phyloP scores from a whole-genome alignment of 1,140 invertebrate species.

The Platyura marginata region DNA sequence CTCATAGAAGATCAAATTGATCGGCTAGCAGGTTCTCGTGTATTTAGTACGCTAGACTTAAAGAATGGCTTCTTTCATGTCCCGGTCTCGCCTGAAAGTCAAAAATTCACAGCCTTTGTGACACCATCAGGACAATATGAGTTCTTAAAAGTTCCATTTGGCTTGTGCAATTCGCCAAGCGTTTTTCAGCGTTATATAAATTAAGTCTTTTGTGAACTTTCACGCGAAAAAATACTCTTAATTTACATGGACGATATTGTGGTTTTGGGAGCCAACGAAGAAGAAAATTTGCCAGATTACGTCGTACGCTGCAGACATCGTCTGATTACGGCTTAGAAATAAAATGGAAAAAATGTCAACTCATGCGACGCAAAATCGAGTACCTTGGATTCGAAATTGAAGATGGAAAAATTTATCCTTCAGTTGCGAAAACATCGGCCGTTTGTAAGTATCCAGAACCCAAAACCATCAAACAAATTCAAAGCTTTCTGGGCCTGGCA shows the following conservation, averaged over 20 bases:
- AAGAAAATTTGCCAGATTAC: constrained; percentile 3
- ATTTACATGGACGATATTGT: constrained; percentile 7
- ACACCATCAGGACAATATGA: constrained; percentile 25
- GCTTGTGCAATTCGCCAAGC: constrained; percentile 12
- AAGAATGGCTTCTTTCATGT: constrained; percentile 21
- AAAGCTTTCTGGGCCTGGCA: too few relatives aligned
- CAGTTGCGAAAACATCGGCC: constrained; percentile 8
- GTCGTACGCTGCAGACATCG: constrained; percentile 2
- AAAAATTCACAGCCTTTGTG: constrained; percentile 19
- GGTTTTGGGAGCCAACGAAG: neutral
- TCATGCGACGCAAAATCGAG: constrained; percentile 7
- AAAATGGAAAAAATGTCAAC: constrained; percentile 8
- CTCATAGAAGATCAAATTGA: constrained; percentile 19
- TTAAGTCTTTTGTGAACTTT: constrained; percentile 3
- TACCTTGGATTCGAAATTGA: constrained; percentile 12
- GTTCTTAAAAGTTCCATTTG: constrained; percentile 27
- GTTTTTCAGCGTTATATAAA: constrained; percentile 16
- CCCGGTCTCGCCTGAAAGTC: constrained; percentile 8
- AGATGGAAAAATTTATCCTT: constrained; percentile 7
- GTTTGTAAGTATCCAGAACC: constrained; percentile 7
- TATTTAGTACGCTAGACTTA: constrained; percentile 14
- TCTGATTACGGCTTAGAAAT: constrained; percentile 3
- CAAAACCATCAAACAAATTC: constrained; percentile 10
- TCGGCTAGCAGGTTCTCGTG: constrained; percentile 5
- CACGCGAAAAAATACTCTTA: constrained; percentile 5